Conservation (phyloP, 2,888 invertebrate genomes). For the Glyphotaelius pellucidus region DNA sequence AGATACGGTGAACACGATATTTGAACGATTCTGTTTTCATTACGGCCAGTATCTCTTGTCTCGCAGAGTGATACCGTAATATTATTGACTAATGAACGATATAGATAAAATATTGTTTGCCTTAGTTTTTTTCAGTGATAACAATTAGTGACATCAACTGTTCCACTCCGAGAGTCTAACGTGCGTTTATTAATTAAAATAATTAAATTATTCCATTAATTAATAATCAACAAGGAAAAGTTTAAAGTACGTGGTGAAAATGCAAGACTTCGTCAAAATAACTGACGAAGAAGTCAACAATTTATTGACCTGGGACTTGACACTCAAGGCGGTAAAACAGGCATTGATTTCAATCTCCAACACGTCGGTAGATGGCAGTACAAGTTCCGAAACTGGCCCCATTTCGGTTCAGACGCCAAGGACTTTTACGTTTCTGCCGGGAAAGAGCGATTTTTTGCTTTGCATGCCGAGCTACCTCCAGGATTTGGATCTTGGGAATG, state of each 20-base stretch:
- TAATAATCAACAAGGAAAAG: not conserved
- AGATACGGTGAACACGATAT: not conserved
- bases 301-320: slow-evolving; percentile 71
- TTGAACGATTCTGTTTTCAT: not conserved
- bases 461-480: slow-evolving; percentile 74
- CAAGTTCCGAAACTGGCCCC: slow-evolving; percentile 49
- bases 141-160: not conserved
- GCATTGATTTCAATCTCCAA: slow-evolving; percentile 70
- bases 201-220: not conserved
- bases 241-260: not conserved
- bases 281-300: slow-evolving; percentile 67
- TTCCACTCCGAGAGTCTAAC: not conserved
- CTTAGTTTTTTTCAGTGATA: not conserved
- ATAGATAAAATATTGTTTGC: not conserved
- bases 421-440: slow-evolving; percentile 68
- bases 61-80: not conserved
- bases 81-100: not conserved
- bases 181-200: not conserved
- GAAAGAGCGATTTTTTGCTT: slow-evolving; percentile 68
- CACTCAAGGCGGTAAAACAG: slow-evolving; percentile 71
- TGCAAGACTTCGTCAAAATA: slow-evolving; percentile 49
- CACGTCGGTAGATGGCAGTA: slow-evolving; percentile 55
- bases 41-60: not conserved
- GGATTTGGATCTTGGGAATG: slow-evolving; percentile 63
- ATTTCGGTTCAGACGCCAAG: slow-evolving; percentile 70